Evolutionary conservation across 2,113 vertebrate species (phyloP).

Genomic region (Mus spicilegus): DNA sequence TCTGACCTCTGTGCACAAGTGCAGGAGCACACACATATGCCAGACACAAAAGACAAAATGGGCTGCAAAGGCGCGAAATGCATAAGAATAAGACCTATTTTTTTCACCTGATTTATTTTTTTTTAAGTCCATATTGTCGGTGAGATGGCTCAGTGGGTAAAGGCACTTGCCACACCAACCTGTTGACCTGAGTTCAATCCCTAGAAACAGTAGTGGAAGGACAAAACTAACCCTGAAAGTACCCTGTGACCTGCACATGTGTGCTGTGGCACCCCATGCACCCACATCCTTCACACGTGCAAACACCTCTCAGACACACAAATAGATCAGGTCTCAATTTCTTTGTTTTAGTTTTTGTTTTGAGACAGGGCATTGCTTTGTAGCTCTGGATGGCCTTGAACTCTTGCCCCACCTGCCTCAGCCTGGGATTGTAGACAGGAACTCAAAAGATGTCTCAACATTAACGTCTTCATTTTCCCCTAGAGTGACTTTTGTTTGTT

Average conservation of each 20-base stretch:
- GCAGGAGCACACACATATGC: background rate
- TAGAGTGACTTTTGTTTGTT: background rate
- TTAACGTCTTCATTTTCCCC: background rate
- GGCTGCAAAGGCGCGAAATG: background rate
- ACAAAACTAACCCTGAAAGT: background rate
- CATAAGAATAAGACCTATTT: background rate
- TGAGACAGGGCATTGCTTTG: background rate
- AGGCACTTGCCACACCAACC: background rate
- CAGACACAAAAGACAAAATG: background rate
- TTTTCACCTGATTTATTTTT: constrained; percentile 4
- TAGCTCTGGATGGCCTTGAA: background rate
- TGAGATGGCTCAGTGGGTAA: background rate
- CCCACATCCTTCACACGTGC: background rate
- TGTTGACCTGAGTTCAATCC: background rate
- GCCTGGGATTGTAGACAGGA: background rate
- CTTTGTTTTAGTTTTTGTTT: background rate
- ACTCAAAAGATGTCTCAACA: background rate
- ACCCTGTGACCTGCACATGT: background rate
- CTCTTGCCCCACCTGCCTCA: background rate
- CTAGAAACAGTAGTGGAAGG: background rate
- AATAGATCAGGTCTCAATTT: background rate
- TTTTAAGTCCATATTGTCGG: background rate
- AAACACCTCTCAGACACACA: background rate
- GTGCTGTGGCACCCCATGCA: background rate
- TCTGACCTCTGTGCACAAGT: background rate